Evolutionary conservation across 2,888 invertebrate genomes (phyloP).

Genomic region (Pachymerium ferrugineum): DNA sequence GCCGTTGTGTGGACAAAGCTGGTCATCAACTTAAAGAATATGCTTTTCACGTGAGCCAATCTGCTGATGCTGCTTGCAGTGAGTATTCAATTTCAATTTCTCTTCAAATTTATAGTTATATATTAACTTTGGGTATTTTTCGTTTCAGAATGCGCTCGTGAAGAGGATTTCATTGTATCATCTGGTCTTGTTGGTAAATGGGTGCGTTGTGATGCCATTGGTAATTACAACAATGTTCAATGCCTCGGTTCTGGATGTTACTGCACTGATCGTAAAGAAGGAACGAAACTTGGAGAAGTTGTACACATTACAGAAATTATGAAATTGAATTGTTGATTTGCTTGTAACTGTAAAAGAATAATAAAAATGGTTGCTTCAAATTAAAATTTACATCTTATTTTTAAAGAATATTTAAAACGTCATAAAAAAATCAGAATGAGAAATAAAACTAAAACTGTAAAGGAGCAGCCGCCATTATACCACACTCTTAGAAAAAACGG

Average conservation of each 20-base stretch:
- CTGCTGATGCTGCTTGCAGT: neutral
- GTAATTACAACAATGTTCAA: neutral
- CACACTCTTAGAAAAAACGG: too few species aligned
- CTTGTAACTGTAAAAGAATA: too few species aligned
- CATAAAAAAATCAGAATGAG: too few species aligned
- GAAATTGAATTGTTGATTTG: neutral
- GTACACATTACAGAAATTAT: neutral
- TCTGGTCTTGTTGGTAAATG: constrained; percentile 1
- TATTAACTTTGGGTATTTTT: neutral
- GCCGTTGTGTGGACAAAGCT: neutral
- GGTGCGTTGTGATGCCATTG: neutral
- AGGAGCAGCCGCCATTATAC: too few species aligned
- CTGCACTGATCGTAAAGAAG: neutral
- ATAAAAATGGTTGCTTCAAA: too few species aligned
- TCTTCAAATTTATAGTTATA: neutral
- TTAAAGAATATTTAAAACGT: too few species aligned
- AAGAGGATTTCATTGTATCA: neutral
- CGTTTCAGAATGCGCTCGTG: constrained; percentile 15
- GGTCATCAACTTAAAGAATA: neutral
- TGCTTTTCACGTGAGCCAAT: neutral
- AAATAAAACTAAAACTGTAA: too few species aligned
- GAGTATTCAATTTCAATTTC: neutral
- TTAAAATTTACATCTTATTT: too few species aligned
- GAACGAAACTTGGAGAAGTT: neutral
- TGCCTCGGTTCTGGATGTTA: constrained; percentile 1